Percentiles rank a stretch among this genome's conserved stretches.
Evolutionary conservation across 2,113 vertebrate genomes (phyloP).

Genomic region (Acrocephalus arundinaceus): DNA sequence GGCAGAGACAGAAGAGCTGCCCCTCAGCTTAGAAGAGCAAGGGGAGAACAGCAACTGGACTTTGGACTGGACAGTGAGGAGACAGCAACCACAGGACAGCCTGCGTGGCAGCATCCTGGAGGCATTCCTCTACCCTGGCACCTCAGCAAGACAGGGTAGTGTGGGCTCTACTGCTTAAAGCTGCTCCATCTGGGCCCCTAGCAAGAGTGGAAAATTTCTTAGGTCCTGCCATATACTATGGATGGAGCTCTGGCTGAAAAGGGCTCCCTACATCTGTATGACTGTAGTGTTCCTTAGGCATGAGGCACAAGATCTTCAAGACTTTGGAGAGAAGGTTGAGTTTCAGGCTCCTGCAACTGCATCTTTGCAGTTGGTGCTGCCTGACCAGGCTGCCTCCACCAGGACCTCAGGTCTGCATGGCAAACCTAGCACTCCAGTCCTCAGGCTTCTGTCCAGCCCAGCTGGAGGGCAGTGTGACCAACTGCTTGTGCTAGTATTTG

Average conservation of each 20-base stretch:
- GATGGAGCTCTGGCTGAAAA: not conserved
- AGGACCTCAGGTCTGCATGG: not conserved
- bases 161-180: not conserved
- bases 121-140: conserved; percentile 5
- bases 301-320: not conserved
- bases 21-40: conserved; percentile 66
- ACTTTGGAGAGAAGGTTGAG: not conserved
- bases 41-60: conserved; percentile 19
- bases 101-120: conserved; percentile 17
- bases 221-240: not conserved
- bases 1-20: conserved; percentile 83
- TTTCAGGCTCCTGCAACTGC: not conserved
- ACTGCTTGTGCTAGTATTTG: not conserved
- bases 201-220: not conserved
- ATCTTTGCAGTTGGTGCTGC: not conserved
- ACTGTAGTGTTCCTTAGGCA: not conserved
- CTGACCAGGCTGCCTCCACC: not conserved
- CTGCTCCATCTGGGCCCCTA: not conserved
- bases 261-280: not conserved
- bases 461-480: not conserved
- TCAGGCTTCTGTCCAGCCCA: not conserved
- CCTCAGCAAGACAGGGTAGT: conserved; percentile 57
- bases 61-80: not conserved
- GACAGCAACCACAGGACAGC: conserved; percentile 52
- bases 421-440: not conserved